phyloP scores from a whole-genome alignment of 1,140 invertebrate genomes.

The Drosophila gunungcola region DNA sequence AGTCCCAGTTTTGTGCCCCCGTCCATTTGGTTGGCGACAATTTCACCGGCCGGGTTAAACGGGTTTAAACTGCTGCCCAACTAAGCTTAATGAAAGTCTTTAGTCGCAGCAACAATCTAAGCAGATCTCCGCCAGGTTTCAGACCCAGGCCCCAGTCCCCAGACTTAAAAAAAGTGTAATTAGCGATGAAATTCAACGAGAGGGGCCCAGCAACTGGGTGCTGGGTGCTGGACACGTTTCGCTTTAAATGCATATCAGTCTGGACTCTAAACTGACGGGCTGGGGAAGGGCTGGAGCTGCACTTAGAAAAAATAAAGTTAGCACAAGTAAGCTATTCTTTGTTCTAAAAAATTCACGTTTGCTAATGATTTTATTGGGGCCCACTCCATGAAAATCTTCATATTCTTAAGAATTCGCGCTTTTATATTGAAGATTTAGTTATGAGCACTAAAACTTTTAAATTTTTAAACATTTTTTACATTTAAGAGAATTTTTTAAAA shows the following conservation, averaged over 20 bases:
- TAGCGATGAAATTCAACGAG: conserved; percentile 78
- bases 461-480: no score
- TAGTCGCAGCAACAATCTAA: conserved; percentile 58
- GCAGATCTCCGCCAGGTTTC: conserved; percentile 39
- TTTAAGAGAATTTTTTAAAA: no score
- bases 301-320: not conserved
- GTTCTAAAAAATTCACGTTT: not conserved
- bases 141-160: conserved; percentile 6
- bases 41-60: conserved; percentile 73
- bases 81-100: conserved; percentile 81
- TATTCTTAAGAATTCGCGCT: no score
- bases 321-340: not conserved
- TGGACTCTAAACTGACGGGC: conserved; percentile 24
- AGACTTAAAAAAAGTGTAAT: conserved; percentile 80
- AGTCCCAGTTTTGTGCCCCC: conserved; percentile 1
- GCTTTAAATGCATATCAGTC: conserved; percentile 79
- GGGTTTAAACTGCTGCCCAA: conserved; percentile 70
- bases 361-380: no score
- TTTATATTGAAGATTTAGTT: no score
- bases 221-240: conserved; percentile 68
- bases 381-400: no score
- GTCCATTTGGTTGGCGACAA: conserved; percentile 50
- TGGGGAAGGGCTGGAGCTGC: conserved; percentile 11
- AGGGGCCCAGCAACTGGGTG: conserved; percentile 14
- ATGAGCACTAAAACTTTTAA: no score